phyloP scores from a whole-genome alignment of 37 sponge, comb jelly and placozoan genomes.

The Bolinopsis microptera region DNA sequence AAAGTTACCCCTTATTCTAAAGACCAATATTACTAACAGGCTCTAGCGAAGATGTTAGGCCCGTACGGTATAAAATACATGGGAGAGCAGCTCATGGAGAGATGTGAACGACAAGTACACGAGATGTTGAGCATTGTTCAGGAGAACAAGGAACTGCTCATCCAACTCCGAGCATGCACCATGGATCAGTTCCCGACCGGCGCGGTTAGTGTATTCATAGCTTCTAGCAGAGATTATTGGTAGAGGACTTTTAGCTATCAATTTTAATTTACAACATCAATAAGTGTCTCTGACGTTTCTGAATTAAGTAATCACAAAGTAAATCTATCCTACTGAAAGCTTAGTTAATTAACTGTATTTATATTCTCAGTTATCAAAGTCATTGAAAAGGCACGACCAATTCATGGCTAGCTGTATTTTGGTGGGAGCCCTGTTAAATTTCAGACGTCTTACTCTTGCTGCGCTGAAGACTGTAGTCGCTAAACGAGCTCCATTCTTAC shows the following conservation, averaged over 20 bases:
- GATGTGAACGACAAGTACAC: not conserved
- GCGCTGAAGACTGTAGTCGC: not conserved
- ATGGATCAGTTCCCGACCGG: conserved; percentile 20
- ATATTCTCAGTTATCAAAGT: not conserved
- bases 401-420: not conserved
- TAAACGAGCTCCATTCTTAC: conserved; percentile 5
- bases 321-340: too few species aligned
- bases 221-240: too few species aligned
- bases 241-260: not conserved
- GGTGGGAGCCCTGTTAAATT: conserved; percentile 23
- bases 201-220: not conserved
- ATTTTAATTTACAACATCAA: too few species aligned
- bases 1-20: not conserved
- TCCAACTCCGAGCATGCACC: not conserved
- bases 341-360: too few species aligned
- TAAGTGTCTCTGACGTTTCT: too few species aligned
- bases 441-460: not conserved
- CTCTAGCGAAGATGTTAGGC: conserved; percentile 87
- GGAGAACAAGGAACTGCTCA: conserved; percentile 78
- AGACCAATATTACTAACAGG: conserved; percentile 62
- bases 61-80: conserved; percentile 88
- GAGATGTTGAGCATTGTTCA: conserved; percentile 75
- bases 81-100: conserved; percentile 87
- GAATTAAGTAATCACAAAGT: too few species aligned
- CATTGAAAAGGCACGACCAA: not conserved